These are phyloP conservation scores for Ferdinandea cuprea DNA, from an alignment of 2,888 invertebrate species.

Conservation along the genomic window DNA sequence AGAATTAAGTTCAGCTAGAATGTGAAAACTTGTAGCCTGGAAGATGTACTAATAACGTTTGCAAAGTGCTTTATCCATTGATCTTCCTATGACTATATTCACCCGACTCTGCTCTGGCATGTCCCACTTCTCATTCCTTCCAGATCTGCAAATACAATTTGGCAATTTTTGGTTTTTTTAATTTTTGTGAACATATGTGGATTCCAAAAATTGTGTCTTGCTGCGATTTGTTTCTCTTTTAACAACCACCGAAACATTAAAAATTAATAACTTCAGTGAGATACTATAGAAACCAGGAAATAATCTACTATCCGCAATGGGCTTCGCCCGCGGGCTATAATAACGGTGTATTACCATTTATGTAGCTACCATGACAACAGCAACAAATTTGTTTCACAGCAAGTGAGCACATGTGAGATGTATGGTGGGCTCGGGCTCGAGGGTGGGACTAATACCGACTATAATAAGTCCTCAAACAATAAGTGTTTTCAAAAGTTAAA, in stretches of 20 bases:
- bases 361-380: slow-evolving; percentile 39
- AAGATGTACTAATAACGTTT: too few species aligned
- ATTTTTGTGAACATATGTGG: too few species aligned
- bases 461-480: slow-evolving; percentile 73
- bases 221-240: slow-evolving; percentile 4
- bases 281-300: slow-evolving; percentile 28
- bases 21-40: too few species aligned
- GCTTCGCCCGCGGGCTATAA: neutral
- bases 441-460: slow-evolving; percentile 46
- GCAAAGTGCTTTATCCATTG: too few species aligned
- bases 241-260: slow-evolving; percentile 18
- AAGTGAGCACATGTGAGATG: slow-evolving; percentile 27
- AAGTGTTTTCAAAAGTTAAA: slow-evolving; percentile 72
- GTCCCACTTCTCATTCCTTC: too few species aligned
- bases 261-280: slow-evolving; percentile 45
- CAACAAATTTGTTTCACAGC: slow-evolving; percentile 55
- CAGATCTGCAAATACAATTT: too few species aligned
- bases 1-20: too few species aligned
- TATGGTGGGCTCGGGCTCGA: too few species aligned
- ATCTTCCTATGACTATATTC: too few species aligned
- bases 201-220: slow-evolving; percentile 5
- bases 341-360: neutral
- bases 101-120: too few species aligned
- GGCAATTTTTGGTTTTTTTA: too few species aligned
- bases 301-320: slow-evolving; percentile 31